These are phyloP conservation scores for Bibio marci DNA, from an alignment of 2,888 invertebrate species.

Conservation along the genomic window DNA sequence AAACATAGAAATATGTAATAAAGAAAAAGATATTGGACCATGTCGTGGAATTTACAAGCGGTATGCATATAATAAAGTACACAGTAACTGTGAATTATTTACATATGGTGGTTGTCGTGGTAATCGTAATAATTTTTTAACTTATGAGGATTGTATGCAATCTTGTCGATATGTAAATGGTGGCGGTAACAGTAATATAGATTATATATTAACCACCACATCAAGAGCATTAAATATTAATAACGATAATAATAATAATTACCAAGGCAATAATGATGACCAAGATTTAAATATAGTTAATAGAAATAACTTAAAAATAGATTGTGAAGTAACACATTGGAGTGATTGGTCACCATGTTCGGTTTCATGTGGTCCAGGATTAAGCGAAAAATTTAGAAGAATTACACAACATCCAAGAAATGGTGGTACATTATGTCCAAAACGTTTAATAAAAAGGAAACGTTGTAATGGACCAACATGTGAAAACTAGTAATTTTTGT, in stretches of 20 bases:
- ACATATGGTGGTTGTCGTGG: conserved; percentile 81
- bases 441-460: conserved; percentile 20
- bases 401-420: conserved; percentile 20
- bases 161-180: too few species aligned
- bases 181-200: too few species aligned
- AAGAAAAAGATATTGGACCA: conserved; percentile 60
- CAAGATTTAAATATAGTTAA: not conserved
- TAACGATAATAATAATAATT: not conserved
- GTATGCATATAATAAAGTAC: conserved; percentile 65
- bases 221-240: too few species aligned
- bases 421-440: conserved; percentile 23
- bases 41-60: conserved; percentile 76
- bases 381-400: conserved; percentile 36
- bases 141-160: conserved; percentile 54
- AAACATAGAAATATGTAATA: conserved; percentile 64
- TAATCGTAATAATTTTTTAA: conserved; percentile 80
- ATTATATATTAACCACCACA: too few species aligned
- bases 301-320: conserved; percentile 21
- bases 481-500: too few species aligned
- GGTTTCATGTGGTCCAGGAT: conserved; percentile 58
- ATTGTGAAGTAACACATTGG: conserved; percentile 66
- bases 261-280: not conserved
- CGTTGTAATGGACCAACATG: not conserved
- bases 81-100: conserved; percentile 70
- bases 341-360: conserved; percentile 70